phyloP scores from a whole-genome alignment of 1,140 invertebrate genomes.

The Formica exsecta region DNA sequence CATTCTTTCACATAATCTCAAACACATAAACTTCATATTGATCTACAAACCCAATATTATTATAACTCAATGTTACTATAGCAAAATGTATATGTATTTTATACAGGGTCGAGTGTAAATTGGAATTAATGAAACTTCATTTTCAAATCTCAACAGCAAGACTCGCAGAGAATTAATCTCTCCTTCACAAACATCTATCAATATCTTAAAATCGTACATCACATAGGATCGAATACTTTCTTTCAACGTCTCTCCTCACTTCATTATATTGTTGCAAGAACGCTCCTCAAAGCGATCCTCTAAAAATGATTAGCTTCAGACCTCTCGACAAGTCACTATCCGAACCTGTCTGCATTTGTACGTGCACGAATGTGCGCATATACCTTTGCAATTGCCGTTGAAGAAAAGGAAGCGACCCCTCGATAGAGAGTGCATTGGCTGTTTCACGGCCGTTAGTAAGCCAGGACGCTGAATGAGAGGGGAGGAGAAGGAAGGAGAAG shows the following conservation, averaged over 20 bases:
- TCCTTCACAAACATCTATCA: background rate
- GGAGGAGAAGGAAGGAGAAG: background rate
- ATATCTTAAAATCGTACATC: background rate
- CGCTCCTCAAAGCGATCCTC: background rate
- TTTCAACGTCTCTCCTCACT: background rate
- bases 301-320: constrained; percentile 32
- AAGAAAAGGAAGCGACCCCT: constrained; percentile 73
- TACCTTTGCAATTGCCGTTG: constrained; percentile 60
- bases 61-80: too few species aligned
- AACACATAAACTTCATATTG: too few species aligned
- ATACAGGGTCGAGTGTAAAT: background rate
- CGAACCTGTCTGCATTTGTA: constrained; percentile 35
- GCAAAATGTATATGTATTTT: background rate
- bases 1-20: too few species aligned
- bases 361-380: constrained; percentile 60
- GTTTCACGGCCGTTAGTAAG: constrained; percentile 62
- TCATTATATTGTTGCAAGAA: background rate
- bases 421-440: constrained; percentile 66
- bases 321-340: background rate
- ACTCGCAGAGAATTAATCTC: constrained; percentile 12
- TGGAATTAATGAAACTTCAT: background rate
- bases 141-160: background rate
- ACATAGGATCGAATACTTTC: background rate
- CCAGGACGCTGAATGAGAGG: constrained; percentile 25
- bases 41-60: too few species aligned